These are phyloP conservation scores for Mus spretus DNA, from an alignment of 2,797 vertebrate genomes.

Conservation along the genomic window DNA sequence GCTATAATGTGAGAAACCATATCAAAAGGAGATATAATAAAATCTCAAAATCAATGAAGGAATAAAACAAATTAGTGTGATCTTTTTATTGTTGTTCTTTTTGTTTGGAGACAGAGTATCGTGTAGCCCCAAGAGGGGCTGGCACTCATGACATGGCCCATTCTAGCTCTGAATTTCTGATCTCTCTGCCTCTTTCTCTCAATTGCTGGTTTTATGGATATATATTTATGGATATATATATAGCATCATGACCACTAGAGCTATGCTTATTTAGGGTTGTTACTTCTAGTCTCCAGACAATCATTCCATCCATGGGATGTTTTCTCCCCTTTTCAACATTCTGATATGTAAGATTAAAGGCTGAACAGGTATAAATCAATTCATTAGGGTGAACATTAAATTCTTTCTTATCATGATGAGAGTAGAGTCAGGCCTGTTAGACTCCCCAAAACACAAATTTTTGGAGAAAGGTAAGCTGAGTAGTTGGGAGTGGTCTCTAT, in stretches of 20 bases:
- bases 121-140: neutral
- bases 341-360: constrained; percentile 43
- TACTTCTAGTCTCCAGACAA: constrained; percentile 15
- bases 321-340: constrained; percentile 50
- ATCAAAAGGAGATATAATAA: neutral
- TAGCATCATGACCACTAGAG: neutral
- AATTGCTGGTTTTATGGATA: neutral
- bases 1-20: neutral
- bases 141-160: neutral
- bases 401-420: constrained; percentile 37
- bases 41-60: neutral
- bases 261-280: constrained; percentile 20
- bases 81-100: neutral
- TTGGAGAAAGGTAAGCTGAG: constrained; percentile 17
- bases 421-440: neutral
- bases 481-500: neutral
- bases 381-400: constrained; percentile 10
- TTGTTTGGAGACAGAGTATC: neutral
- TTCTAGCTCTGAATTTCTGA: neutral
- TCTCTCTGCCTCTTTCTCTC: no score
- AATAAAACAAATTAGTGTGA: neutral
- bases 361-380: neutral
- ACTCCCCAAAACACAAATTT: neutral
- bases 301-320: neutral
- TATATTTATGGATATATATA: no score